Evolutionary conservation across 2,113 vertebrate genomes (phyloP).

Genomic region (Sylvilagus bachmani): DNA sequence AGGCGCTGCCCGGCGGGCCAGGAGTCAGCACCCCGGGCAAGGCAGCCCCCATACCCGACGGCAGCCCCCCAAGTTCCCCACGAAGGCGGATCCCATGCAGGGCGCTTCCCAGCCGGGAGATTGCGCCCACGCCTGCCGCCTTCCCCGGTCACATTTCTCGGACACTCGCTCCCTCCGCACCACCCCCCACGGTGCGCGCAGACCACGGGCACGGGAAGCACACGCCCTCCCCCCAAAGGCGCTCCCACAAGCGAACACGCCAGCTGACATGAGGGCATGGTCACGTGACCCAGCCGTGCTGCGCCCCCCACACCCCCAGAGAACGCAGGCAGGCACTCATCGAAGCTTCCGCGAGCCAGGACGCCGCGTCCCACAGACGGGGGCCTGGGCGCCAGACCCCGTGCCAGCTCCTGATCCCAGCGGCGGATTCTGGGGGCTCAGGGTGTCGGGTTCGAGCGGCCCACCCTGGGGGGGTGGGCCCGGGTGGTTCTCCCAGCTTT

Average conservation of each 20-base stretch:
- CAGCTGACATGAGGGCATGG: not conserved
- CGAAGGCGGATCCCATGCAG: not conserved
- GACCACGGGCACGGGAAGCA: not conserved
- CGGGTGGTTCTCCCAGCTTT: too few relatives aligned
- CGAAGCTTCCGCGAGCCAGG: too few relatives aligned
- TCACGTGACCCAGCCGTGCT: not conserved
- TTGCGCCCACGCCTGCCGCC: too few relatives aligned
- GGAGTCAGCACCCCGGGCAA: not conserved
- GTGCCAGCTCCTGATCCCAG: too few relatives aligned
- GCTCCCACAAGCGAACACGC: not conserved
- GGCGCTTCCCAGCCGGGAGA: not conserved
- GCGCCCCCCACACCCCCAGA: too few relatives aligned
- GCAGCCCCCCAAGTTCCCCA: not conserved
- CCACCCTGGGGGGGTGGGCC: too few relatives aligned
- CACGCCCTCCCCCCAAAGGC: not conserved
- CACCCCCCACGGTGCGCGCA: not conserved
- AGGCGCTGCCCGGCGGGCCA: not conserved
- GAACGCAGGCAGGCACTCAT: too few relatives aligned
- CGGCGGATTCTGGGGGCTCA: too few relatives aligned
- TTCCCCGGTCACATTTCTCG: not conserved
- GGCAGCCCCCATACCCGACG: not conserved
- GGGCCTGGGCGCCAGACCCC: too few relatives aligned
- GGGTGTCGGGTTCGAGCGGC: too few relatives aligned
- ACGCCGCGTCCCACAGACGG: too few relatives aligned
- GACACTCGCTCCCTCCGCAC: not conserved